Evolutionary conservation across 2,797 vertebrate species (phyloP), one percentile per base, ranked within the genome.

Genomic region (Pachyuromys duprasi): DNA sequence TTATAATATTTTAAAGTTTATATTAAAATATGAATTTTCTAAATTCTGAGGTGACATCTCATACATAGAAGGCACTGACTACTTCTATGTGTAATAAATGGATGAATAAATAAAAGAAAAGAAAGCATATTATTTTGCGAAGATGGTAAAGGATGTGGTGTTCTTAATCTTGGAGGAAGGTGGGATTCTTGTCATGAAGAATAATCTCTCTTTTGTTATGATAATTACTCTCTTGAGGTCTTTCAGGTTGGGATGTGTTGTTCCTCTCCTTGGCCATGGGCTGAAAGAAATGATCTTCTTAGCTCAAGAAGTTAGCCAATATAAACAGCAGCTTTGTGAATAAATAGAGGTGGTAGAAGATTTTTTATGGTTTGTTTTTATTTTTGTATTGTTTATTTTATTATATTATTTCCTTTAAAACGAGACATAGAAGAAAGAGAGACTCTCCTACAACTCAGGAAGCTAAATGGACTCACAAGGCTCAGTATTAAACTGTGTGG

Each of bases 1-100:
- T 84, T 22, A 65, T 91, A 28, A 67, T 93, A 93, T 86, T 91
- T 90, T 39, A 20, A 90, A 69, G 75, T 75, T 89, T 86, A 74
- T 86, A 65, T 62, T 8, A 70, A 65, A 57, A 53, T 79, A 96
- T 72, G 17, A n/a, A 86, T 90, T 90, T 90, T 55, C 26, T 15
- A 84, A 93, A 74, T 9, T 14, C 42, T 88, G 57, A 3, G 5
- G 70, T 49, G 79, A 26, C 80, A 9, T 2, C 5, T 91, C 89
- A 74, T 86, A 60, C 4, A 39, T 11, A 62, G 33, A 74, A 95
- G 33, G 11, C 36, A 82, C 53, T 69, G 22, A 75, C 75, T 83
- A 84, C 57, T 2, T 86, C 3, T 92, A 65, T 91, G 60, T 53
- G 63, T 26, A 91, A 74, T 93, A 12, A 92, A 57, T 86, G 8